phyloP scores from a whole-genome alignment of 2,888 invertebrate species.

The Ctenicera cuprea region DNA sequence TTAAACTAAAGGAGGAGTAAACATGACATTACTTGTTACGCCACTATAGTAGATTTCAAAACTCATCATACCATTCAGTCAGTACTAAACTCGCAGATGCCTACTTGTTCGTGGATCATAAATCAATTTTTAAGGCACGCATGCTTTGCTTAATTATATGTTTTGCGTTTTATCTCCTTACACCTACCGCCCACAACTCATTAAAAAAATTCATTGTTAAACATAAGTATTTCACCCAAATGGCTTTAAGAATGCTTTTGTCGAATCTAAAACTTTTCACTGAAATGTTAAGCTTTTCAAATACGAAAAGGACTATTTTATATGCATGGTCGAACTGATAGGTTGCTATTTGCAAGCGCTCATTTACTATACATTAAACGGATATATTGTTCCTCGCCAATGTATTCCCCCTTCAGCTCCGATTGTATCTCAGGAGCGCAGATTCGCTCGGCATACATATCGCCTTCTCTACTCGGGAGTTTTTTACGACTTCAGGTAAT shows the following conservation, averaged over 20 bases:
- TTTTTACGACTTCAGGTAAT: slow-evolving; percentile 70
- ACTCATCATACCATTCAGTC: too few species aligned
- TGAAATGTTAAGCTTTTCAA: slow-evolving; percentile 15
- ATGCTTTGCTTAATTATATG: not conserved
- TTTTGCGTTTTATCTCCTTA: not conserved
- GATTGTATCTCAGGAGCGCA: slow-evolving; percentile 69
- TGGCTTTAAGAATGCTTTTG: not conserved
- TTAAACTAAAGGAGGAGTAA: too few species aligned
- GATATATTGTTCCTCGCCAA: slow-evolving; percentile 66
- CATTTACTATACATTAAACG: slow-evolving; percentile 61
- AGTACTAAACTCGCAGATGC: not conserved
- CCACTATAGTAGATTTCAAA: too few species aligned
- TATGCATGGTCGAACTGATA: slow-evolving; percentile 59
- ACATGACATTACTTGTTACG: too few species aligned
- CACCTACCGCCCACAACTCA: not conserved
- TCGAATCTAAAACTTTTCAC: slow-evolving; percentile 5
- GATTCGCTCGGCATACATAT: slow-evolving; percentile 68
- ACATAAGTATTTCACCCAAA: not conserved
- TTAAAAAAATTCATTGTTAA: slow-evolving; percentile 22
- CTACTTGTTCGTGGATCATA: not conserved
- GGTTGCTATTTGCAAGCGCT: slow-evolving; percentile 56
- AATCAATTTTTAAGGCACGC: slow-evolving; percentile 3
- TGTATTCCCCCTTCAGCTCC: slow-evolving; percentile 67
- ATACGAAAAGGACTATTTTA: slow-evolving; percentile 54
- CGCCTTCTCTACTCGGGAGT: slow-evolving; percentile 67